Conservation (phyloP, 2,888 invertebrate genomes). For the Agriopis marginaria region DNA sequence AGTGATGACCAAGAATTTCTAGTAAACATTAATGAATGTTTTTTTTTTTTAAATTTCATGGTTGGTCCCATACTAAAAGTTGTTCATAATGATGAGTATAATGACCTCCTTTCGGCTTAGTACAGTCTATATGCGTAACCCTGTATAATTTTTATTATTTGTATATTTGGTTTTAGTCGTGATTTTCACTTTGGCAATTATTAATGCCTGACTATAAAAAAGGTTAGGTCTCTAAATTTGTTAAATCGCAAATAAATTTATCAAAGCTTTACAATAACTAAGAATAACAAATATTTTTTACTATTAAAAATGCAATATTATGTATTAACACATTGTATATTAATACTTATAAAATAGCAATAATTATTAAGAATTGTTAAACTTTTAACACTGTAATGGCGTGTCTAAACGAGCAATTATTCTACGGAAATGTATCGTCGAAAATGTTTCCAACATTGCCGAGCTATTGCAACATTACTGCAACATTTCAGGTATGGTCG, state of each 20-base stretch:
- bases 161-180: neutral
- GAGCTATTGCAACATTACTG: too few species aligned
- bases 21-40: neutral
- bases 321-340: conserved; percentile 3
- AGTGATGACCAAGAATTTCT: conserved; percentile 3
- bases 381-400: neutral
- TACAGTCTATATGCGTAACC: too few species aligned
- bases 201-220: neutral
- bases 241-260: neutral
- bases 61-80: too few species aligned
- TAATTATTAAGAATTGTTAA: conserved; percentile 1
- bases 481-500: too few species aligned
- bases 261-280: conserved; percentile 1
- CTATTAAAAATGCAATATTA: conserved; percentile 3
- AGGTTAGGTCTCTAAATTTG: neutral
- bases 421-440: neutral
- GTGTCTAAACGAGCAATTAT: neutral
- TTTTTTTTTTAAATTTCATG: too few species aligned
- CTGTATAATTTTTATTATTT: neutral
- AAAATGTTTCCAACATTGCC: neutral
- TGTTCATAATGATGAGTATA: too few species aligned
- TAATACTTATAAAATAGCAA: neutral
- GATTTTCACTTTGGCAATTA: neutral
- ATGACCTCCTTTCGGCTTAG: too few species aligned
- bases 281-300: neutral